phyloP scores from a whole-genome alignment of 92 coral and sea anemone species.

The Umimayanthus chanpuru region DNA sequence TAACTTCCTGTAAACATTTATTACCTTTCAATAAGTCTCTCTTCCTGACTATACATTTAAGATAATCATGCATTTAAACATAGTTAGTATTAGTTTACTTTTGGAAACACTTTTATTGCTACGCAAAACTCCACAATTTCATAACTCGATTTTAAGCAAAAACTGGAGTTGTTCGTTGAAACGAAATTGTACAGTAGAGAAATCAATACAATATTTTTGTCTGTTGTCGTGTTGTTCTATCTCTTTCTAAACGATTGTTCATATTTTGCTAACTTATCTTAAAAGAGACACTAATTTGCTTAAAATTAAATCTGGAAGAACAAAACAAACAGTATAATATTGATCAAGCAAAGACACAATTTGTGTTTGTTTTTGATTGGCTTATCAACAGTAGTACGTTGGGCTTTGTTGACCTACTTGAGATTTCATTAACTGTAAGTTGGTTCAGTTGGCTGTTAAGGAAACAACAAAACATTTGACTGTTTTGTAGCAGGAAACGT shows the following conservation, averaged over 20 bases:
- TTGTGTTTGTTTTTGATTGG: neutral
- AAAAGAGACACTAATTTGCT: neutral
- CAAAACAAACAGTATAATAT: neutral
- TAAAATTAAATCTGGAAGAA: neutral
- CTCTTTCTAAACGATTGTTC: neutral
- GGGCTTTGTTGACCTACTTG: neutral
- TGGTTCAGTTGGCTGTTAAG: neutral
- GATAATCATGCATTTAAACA: neutral
- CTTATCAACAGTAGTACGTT: neutral
- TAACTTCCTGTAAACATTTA: neutral
- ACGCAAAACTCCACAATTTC: neutral
- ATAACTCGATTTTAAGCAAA: no score
- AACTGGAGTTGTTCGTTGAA: no score
- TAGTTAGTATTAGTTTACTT: neutral
- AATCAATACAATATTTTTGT: no score
- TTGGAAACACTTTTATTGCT: neutral
- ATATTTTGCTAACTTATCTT: no score
- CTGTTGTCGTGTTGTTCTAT: neutral
- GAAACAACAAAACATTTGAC: neutral
- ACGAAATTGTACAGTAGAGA: neutral
- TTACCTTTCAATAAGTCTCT: neutral
- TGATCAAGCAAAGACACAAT: neutral
- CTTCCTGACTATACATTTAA: neutral
- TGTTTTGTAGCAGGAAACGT: no score
- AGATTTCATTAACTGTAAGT: neutral